A percentile compares a stretch with the other conserved stretches of the same genome.
Evolutionary conservation across 2,888 invertebrate genomes (phyloP).

Genomic region (Pollenia labialis): DNA sequence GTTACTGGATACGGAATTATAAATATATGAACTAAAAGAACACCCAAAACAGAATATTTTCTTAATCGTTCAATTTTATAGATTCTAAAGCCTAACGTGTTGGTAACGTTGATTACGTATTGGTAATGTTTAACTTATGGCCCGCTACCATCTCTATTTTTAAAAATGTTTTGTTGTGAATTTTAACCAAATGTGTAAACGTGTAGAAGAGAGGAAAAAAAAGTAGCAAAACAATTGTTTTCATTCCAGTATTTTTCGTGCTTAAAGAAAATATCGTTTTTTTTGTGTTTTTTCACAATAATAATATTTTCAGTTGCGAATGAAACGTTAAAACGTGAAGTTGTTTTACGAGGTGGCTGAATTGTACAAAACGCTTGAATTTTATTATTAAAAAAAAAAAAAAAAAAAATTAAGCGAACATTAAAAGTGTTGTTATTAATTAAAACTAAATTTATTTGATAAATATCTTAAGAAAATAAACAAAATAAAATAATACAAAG

Average conservation of each 20-base stretch:
- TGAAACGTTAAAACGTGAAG: constrained; percentile 78
- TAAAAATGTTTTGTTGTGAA: not conserved
- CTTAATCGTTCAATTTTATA: too few species aligned
- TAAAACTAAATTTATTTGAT: not conserved
- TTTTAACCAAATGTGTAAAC: not conserved
- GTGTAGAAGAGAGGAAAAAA: constrained; percentile 21
- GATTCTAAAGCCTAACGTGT: too few species aligned
- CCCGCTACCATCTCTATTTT: constrained; percentile 14
- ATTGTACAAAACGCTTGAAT: not conserved
- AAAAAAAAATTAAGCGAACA: too few species aligned
- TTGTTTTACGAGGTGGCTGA: constrained; percentile 32
- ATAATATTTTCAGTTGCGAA: constrained; percentile 78
- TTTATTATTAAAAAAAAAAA: constrained; percentile 29
- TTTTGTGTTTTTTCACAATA: constrained; percentile 48
- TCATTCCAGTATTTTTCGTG: constrained; percentile 10
- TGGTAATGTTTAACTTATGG: not conserved
- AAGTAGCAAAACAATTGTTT: constrained; percentile 44
- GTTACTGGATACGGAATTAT: too few species aligned
- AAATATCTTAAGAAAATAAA: constrained; percentile 9
- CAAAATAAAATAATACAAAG: not conserved
- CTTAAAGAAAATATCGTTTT: constrained; percentile 60
- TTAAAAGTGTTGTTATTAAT: too few species aligned
- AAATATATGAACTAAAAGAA: too few species aligned
- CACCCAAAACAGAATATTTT: too few species aligned
- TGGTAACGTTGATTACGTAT: too few species aligned